phyloP scores from a whole-genome alignment of 2,888 invertebrate species.

The Scaptomyza caliginosa region DNA sequence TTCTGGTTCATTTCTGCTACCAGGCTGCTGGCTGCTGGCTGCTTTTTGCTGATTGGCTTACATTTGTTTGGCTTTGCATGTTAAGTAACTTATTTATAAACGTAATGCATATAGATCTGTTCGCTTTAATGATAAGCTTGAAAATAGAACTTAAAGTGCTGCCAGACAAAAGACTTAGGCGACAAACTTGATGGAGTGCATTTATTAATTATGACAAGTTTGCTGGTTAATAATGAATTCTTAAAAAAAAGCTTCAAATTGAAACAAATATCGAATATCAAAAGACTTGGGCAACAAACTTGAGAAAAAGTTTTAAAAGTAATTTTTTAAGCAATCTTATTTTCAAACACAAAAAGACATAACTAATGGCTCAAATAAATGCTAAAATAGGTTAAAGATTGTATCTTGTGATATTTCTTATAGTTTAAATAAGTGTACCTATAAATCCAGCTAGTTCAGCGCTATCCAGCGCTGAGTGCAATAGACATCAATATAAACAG shows the following conservation, averaged over 20 bases:
- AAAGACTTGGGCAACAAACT: slow-evolving; percentile 27
- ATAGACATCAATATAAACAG: slow-evolving; percentile 5
- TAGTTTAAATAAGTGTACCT: slow-evolving; percentile 8
- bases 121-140: slow-evolving; percentile 49
- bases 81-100: slow-evolving; percentile 32
- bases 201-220: slow-evolving; percentile 39
- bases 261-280: not conserved
- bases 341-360: not conserved
- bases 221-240: slow-evolving; percentile 1
- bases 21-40: slow-evolving; percentile 10
- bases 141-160: slow-evolving; percentile 22
- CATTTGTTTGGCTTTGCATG: slow-evolving; percentile 62
- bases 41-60: slow-evolving; percentile 51
- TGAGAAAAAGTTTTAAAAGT: slow-evolving; percentile 1
- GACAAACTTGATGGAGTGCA: slow-evolving; percentile 22
- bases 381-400: slow-evolving; percentile 19
- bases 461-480: slow-evolving; percentile 12
- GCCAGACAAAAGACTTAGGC: slow-evolving; percentile 38
- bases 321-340: not conserved
- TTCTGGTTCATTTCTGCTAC: slow-evolving; percentile 17
- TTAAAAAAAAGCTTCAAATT: not conserved
- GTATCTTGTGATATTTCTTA: slow-evolving; percentile 19
- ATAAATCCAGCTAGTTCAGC: not conserved
- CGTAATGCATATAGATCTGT: not conserved
- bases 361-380: slow-evolving; percentile 9